Base-by-base conservation (phyloP, 2,113 vertebrate genomes). In the Argyrosomus japonicus region DNA sequence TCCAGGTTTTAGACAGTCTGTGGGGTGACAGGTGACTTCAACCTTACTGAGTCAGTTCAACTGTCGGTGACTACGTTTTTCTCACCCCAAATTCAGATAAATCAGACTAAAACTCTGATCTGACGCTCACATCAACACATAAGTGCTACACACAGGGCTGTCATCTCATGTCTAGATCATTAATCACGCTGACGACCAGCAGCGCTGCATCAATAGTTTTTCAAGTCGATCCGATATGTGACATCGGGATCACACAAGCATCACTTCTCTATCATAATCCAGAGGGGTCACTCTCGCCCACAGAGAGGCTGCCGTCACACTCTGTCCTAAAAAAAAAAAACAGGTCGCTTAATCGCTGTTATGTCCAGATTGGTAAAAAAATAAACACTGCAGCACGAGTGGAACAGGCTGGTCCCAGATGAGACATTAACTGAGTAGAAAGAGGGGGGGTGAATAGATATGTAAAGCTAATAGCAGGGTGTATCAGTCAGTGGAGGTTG, bases 401-500 rank as follows among this genome's bases (percentile, higher is more conserved):
- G 68, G 77, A 80, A 88, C 77, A 70, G 58, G 57, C 64, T 77
- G 76, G 45, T 73, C 81, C 75, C 23, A 63, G 71, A 74, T 65
- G 79, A 68, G 63, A 84, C 78, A 71, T 60, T 69, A 73, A 77
- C 43, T 54, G 25, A 60, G 29, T 10, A 4, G 50, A 18, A 54
- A 50, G 54, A 23, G 18, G 0, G 25, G 36, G 18, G 57, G 45
- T 11, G 56, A 51, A 48, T 50, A 56, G 70, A 63, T 23, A 27
- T 48, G 67, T 17, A 21, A 47, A 5, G 83, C 81, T 93, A 93
- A 90, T 91, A 62, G 88, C 85, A 87, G 93, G 92, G 91, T 89
- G 92, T 93, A 89, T 93, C 92, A 92, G 81, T 90, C 87, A 87
- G 72, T 53, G 58, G 78, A 85, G 69, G 65, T 23, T 86, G 85